These are phyloP conservation scores for Lycaon pictus DNA, from an alignment of 2,113 vertebrate genomes.

Conservation along the genomic window DNA sequence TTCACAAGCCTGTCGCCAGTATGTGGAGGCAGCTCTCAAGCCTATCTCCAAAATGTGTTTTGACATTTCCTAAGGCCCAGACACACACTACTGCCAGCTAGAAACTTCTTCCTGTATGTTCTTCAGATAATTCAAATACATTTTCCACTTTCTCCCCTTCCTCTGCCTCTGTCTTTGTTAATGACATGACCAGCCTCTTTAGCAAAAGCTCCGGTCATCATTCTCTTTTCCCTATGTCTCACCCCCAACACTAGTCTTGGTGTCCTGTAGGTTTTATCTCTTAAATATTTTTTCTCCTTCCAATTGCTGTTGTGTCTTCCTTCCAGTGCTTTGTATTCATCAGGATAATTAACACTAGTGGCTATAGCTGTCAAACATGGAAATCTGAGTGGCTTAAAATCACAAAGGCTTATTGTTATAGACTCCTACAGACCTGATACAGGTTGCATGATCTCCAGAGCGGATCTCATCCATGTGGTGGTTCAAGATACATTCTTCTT, in stretches of 20 bases:
- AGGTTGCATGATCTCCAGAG: neutral
- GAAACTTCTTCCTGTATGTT: neutral
- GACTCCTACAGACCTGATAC: neutral
- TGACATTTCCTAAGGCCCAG: neutral
- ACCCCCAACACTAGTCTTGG: neutral
- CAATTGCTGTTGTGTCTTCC: neutral
- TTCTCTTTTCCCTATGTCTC: neutral
- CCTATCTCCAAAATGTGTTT: too few species aligned
- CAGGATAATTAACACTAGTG: neutral
- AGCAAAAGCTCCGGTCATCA: neutral
- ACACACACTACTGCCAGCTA: neutral
- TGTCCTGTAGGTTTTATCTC: neutral
- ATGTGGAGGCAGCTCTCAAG: neutral
- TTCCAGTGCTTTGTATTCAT: neutral
- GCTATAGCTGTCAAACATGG: neutral
- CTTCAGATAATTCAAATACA: neutral
- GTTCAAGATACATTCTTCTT: neutral
- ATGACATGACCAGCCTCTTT: neutral
- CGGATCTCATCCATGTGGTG: neutral
- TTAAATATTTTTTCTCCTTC: conserved; percentile 27
- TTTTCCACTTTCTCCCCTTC: neutral
- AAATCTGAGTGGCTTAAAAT: neutral
- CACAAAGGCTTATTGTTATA: neutral
- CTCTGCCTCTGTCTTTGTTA: neutral
- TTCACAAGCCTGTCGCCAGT: neutral